Conservation (phyloP, 2,888 invertebrate genomes). For the Polydesmus complanatus region DNA sequence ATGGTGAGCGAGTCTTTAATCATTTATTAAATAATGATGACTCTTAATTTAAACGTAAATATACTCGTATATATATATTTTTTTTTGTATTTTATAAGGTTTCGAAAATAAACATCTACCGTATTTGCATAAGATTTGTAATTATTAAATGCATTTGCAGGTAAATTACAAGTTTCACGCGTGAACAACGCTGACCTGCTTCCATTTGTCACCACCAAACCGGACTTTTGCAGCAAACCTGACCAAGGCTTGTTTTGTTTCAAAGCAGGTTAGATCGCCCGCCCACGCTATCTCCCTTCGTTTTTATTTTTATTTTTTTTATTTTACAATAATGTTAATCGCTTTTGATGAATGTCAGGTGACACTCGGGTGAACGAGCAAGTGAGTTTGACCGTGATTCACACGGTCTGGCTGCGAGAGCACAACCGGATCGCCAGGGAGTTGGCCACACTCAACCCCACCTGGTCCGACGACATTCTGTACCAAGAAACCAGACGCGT, state of each 20-base stretch:
- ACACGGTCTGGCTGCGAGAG: conserved; percentile 20
- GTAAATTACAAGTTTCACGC: conserved; percentile 8
- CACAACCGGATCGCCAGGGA: conserved; percentile 21
- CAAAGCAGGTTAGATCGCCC: conserved; percentile 14
- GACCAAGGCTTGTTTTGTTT: conserved; percentile 19
- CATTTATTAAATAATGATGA: no score
- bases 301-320: conserved; percentile 15
- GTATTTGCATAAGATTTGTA: background rate
- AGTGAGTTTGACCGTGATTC: conserved; percentile 19
- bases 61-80: no score
- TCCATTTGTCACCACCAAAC: conserved; percentile 19
- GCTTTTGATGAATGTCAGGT: conserved; percentile 11
- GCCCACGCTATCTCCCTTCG: conserved; percentile 9
- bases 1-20: no score
- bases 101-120: no score
- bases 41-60: no score
- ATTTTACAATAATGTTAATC: background rate
- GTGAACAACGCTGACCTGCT: conserved; percentile 19
- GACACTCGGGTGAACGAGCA: conserved; percentile 22
- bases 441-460: conserved; percentile 19
- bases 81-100: no score
- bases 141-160: conserved; percentile 4
- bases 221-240: conserved; percentile 16
- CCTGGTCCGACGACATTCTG: conserved; percentile 21
- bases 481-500: conserved; percentile 22